Conservation (phyloP, 2,888 invertebrate genomes). For the Lithophane socia region DNA sequence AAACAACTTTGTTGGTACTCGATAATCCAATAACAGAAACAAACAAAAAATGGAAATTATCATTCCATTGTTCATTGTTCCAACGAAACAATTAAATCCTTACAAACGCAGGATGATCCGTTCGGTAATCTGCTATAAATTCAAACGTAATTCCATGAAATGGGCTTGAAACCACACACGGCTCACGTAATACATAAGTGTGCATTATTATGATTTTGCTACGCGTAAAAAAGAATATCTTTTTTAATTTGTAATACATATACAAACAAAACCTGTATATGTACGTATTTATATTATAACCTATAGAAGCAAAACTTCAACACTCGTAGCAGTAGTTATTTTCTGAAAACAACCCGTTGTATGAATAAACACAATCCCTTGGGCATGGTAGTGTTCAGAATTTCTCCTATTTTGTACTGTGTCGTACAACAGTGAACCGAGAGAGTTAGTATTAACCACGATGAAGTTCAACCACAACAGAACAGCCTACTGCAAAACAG, state of each 20-base stretch:
- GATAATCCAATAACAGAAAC: background rate
- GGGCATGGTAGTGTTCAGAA: background rate
- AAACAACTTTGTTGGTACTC: background rate
- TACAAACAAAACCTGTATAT: background rate
- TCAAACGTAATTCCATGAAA: background rate
- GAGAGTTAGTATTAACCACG: background rate
- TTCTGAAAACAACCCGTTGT: background rate
- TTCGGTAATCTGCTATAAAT: background rate
- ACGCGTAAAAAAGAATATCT: background rate
- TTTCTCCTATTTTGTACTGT: background rate
- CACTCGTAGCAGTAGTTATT: background rate
- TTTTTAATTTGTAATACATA: background rate
- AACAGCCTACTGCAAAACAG: conserved; percentile 18
- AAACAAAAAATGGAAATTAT: background rate
- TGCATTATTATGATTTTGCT: background rate
- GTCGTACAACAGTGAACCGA: background rate
- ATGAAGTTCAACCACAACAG: background rate
- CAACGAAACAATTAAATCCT: background rate
- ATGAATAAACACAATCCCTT: background rate
- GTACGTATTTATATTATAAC: background rate
- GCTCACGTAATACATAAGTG: background rate
- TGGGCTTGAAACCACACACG: background rate
- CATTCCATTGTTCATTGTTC: background rate
- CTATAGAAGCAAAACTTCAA: background rate
- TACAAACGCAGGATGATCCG: background rate